Percentiles rank a stretch among this genome's conserved stretches.
Evolutionary conservation across 2,888 invertebrate genomes (phyloP).

Genomic region (Crioceris asparagi): DNA sequence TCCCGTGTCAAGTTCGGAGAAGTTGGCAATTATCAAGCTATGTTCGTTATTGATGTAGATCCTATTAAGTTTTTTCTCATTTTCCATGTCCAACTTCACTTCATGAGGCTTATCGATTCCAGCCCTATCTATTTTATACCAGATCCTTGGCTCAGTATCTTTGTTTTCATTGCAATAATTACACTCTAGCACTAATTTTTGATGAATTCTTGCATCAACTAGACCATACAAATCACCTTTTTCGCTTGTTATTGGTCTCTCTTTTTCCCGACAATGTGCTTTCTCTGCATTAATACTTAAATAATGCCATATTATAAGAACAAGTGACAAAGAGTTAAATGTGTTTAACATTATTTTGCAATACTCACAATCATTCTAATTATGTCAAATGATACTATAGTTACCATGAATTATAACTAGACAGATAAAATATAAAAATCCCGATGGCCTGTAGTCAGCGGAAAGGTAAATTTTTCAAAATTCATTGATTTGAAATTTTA

Average conservation of each 20-base stretch:
- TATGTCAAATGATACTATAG: too few species aligned
- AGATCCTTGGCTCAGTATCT: constrained; percentile 38
- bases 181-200: constrained; percentile 40
- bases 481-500: too few species aligned
- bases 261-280: constrained; percentile 40
- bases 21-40: constrained; percentile 38
- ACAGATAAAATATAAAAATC: too few species aligned
- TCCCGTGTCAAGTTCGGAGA: constrained; percentile 37
- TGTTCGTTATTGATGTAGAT: constrained; percentile 38
- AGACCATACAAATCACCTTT: constrained; percentile 40
- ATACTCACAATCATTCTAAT: too few species aligned
- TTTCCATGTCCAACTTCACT: constrained; percentile 38
- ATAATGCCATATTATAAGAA: too few species aligned
- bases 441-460: too few species aligned
- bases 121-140: constrained; percentile 40
- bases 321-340: too few species aligned
- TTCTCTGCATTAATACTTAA: too few species aligned
- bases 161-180: constrained; percentile 40
- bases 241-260: constrained; percentile 36
- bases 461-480: too few species aligned
- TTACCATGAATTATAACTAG: too few species aligned
- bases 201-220: constrained; percentile 36
- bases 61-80: constrained; percentile 37
- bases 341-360: too few species aligned
- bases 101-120: constrained; percentile 31